Evolutionary conservation across 30 jellyfish, hydroid and myxozoan species (phyloP).

Genomic region (Pseudorhiza aurosa): DNA sequence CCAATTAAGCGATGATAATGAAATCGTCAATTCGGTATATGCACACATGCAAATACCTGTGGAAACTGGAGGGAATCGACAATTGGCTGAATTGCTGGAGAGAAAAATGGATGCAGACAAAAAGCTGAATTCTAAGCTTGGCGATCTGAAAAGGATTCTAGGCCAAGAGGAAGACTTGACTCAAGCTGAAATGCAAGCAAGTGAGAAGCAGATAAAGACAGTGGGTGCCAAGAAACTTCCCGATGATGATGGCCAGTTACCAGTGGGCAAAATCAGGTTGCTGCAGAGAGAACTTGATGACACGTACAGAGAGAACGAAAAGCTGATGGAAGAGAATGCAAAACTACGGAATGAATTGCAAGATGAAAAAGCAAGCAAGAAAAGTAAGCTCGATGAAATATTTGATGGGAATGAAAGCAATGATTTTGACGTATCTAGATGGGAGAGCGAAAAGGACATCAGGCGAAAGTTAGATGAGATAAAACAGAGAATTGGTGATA

Average conservation of each 20-base stretch:
- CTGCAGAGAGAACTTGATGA: constrained; percentile 31
- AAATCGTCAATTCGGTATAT: constrained; percentile 5
- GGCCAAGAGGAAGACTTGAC: background rate
- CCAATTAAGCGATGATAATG: background rate
- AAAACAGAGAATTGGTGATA: constrained; percentile 36
- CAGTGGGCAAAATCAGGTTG: too few species aligned
- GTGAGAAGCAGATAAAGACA: background rate
- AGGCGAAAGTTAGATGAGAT: background rate
- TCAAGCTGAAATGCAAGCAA: background rate
- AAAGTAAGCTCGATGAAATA: background rate
- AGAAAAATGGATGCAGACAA: constrained; percentile 32
- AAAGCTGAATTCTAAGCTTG: constrained; percentile 27
- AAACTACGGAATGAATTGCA: background rate
- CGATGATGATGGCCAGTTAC: too few species aligned
- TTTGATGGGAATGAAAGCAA: background rate
- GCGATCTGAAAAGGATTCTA: constrained; percentile 20
- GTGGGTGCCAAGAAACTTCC: too few species aligned
- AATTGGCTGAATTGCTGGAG: constrained; percentile 29
- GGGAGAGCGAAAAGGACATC: constrained; percentile 41
- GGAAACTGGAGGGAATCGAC: background rate
- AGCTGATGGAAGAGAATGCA: constrained; percentile 4
- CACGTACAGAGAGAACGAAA: background rate
- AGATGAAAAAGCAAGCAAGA: background rate
- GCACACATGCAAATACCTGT: constrained; percentile 31
- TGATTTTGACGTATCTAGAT: constrained; percentile 33